Percentiles rank a stretch among this genome's conserved stretches.
Evolutionary conservation across 2,888 invertebrate genomes (phyloP).

Genomic region (Volucella inflata): DNA sequence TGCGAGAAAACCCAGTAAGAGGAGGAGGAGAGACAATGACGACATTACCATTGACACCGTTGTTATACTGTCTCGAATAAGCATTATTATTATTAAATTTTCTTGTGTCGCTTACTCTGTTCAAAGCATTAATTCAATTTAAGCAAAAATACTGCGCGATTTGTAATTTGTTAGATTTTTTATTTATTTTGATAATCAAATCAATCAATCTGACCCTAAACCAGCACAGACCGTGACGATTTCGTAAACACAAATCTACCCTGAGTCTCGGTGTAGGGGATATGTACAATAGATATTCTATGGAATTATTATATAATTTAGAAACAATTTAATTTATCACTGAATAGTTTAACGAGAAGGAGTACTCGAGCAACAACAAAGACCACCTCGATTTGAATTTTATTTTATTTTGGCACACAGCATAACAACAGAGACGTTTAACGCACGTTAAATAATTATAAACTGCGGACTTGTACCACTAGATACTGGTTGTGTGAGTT

Average conservation of each 20-base stretch:
- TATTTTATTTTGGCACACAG: conserved; percentile 21
- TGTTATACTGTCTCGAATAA: conserved; percentile 47
- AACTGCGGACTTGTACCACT: conserved; percentile 4
- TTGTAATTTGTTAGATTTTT: background rate
- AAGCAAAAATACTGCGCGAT: conserved; percentile 38
- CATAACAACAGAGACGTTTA: conserved; percentile 2
- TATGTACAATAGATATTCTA: background rate
- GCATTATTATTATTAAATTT: conserved; percentile 60
- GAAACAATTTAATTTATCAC: no score
- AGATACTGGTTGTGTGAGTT: conserved; percentile 7
- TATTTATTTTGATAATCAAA: conserved; percentile 30
- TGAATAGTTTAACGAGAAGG: no score
- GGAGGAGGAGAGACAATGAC: conserved; percentile 49
- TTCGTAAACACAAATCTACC: conserved; percentile 46
- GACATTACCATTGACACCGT: conserved; percentile 56
- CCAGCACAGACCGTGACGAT: conserved; percentile 25
- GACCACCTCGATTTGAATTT: background rate
- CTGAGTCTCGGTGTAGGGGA: background rate
- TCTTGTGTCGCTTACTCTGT: conserved; percentile 20
- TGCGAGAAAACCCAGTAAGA: conserved; percentile 31
- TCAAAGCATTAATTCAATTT: conserved; percentile 66
- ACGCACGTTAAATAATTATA: background rate
- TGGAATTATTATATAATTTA: conserved; percentile 37
- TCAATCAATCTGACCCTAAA: conserved; percentile 43
- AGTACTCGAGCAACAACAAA: background rate